A percentile compares a stretch with the other conserved stretches of the same genome.
phyloP scores from a whole-genome alignment of 2,797 vertebrate genomes.

The Mormyrus hasselquistii region DNA sequence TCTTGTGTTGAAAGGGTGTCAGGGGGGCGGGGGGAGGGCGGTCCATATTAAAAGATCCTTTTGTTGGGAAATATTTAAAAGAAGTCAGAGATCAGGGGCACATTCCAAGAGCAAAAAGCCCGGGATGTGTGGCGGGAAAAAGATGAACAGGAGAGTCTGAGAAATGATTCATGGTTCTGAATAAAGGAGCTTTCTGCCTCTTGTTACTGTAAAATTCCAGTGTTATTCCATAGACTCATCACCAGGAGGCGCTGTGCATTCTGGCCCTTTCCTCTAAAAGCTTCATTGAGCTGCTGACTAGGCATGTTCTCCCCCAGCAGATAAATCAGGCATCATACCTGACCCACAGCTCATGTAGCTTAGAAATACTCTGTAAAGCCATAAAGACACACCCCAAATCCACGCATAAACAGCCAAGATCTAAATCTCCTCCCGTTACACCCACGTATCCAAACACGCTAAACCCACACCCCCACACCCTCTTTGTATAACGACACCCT shows the following conservation, averaged over 20 bases:
- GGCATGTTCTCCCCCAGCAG: not conserved
- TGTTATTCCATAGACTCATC: not conserved
- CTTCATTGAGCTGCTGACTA: not conserved
- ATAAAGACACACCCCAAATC: not conserved
- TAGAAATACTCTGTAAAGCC: not conserved
- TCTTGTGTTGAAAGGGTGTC: slow-evolving; percentile 23
- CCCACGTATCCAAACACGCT: not conserved
- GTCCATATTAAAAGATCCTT: slow-evolving; percentile 39
- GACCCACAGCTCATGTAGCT: not conserved
- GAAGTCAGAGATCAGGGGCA: slow-evolving; percentile 36
- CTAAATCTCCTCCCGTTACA: not conserved
- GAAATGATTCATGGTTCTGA: not conserved
- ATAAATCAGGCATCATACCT: not conserved
- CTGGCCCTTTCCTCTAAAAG: not conserved
- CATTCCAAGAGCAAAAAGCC: slow-evolving; percentile 39
- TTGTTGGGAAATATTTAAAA: slow-evolving; percentile 39
- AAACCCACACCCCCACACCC: not conserved
- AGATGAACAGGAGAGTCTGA: slow-evolving; percentile 22
- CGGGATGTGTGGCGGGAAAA: slow-evolving; percentile 12
- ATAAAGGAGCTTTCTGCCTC: slow-evolving; percentile 22
- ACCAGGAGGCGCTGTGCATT: not conserved
- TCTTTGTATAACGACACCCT: not conserved
- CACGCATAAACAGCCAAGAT: not conserved
- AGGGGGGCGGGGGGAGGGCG: slow-evolving; percentile 21
- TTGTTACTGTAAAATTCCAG: slow-evolving; percentile 10